These are phyloP conservation scores for Pollachius pollachius DNA, from an alignment of 2,113 vertebrate species.

Conservation along the genomic window DNA sequence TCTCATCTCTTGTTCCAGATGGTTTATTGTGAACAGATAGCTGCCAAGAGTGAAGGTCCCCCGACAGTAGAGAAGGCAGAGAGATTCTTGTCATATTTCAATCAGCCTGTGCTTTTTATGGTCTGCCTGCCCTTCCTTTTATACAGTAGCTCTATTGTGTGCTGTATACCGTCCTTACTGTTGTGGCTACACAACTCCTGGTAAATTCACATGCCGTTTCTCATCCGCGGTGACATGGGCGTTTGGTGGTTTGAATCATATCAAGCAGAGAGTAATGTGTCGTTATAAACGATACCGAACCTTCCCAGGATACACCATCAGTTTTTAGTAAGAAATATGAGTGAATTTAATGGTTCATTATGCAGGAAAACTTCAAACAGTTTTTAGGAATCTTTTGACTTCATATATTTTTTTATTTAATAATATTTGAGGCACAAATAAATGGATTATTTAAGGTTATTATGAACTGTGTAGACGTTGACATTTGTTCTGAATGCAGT, in stretches of 20 bases:
- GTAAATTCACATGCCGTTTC: neutral
- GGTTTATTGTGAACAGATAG: conserved; percentile 39
- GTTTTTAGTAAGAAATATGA: no score
- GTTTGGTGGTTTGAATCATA: conserved; percentile 8
- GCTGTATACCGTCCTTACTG: conserved; percentile 26
- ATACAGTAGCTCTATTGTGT: conserved; percentile 16
- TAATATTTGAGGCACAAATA: no score
- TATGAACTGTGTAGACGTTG: no score
- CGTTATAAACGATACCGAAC: no score
- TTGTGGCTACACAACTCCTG: neutral
- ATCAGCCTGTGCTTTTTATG: conserved; percentile 37
- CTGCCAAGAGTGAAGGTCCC: conserved; percentile 27
- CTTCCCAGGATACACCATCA: no score
- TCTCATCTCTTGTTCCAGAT: conserved; percentile 33
- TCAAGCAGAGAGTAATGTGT: neutral
- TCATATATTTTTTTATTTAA: no score
- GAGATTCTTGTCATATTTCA: conserved; percentile 49
- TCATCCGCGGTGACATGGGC: conserved; percentile 13
- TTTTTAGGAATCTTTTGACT: no score
- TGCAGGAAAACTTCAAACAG: no score
- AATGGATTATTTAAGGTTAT: no score
- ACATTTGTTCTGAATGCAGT: no score
- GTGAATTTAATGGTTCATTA: no score
- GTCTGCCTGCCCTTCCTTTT: conserved; percentile 27
- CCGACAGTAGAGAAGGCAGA: conserved; percentile 22